These are phyloP conservation scores for Paracanthobrama guichenoti DNA, from an alignment of 2,113 vertebrate species.

Conservation along the genomic window DNA sequence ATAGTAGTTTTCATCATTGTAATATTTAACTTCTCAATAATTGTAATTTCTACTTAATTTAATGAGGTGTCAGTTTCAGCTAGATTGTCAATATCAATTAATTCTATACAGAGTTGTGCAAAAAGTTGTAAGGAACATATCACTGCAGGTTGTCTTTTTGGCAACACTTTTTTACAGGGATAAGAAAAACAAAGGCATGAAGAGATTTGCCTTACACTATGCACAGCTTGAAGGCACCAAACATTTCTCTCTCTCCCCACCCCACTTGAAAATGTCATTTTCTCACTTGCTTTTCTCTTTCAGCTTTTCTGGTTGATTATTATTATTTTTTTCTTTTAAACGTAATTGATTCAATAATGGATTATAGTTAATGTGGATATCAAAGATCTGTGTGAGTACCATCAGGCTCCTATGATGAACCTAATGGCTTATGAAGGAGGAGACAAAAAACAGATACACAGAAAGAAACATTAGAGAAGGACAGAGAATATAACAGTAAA, in stretches of 20 bases:
- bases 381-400: conserved; percentile 43
- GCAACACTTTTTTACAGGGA: neutral
- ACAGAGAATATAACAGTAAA: neutral
- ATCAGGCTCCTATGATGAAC: conserved; percentile 39
- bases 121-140: neutral
- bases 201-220: conserved; percentile 5
- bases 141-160: neutral
- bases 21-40: neutral
- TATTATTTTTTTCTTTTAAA: neutral
- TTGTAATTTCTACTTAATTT: neutral
- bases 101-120: neutral
- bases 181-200: neutral
- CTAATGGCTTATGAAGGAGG: conserved; percentile 38
- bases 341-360: conserved; percentile 53
- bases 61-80: neutral
- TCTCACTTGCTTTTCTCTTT: conserved; percentile 32
- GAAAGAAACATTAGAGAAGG: neutral
- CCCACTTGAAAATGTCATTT: neutral
- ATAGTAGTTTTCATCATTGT: neutral
- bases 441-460: neutral
- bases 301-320: neutral
- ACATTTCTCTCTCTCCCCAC: neutral
- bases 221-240: conserved; percentile 13
- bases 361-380: conserved; percentile 49
- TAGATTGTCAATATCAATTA: neutral